Evolutionary conservation across 2,888 invertebrate species (phyloP).

Genomic region (Crepidodera aurea): DNA sequence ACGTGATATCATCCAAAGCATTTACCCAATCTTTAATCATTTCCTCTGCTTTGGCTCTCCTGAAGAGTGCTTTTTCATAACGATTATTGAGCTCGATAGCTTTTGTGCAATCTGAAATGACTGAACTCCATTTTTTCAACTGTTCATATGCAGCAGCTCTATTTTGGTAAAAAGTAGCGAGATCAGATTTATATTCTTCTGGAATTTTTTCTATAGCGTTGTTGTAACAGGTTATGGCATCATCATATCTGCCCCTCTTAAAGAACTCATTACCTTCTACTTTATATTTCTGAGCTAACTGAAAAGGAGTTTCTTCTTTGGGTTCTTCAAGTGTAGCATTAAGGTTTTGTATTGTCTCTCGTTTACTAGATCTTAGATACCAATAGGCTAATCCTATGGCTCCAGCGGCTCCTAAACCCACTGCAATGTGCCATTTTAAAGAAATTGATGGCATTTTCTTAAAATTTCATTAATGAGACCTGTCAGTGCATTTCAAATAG

Average conservation of each 20-base stretch:
- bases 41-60: slow-evolving; percentile 86
- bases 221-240: slow-evolving; percentile 89
- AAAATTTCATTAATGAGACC: slow-evolving; percentile 24
- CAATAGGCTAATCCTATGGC: slow-evolving; percentile 78
- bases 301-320: slow-evolving; percentile 67
- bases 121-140: slow-evolving; percentile 82
- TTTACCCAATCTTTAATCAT: slow-evolving; percentile 79
- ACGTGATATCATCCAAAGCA: slow-evolving; percentile 91
- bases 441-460: slow-evolving; percentile 53
- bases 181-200: slow-evolving; percentile 72
- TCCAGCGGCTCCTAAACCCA: slow-evolving; percentile 83
- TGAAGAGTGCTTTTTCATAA: slow-evolving; percentile 86
- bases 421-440: slow-evolving; percentile 87
- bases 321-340: slow-evolving; percentile 46
- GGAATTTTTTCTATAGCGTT: slow-evolving; percentile 93
- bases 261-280: slow-evolving; percentile 89
- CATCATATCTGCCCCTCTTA: slow-evolving; percentile 85
- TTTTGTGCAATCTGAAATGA: slow-evolving; percentile 85
- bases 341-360: slow-evolving; percentile 45
- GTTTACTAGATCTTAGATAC: slow-evolving; percentile 64
- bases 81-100: slow-evolving; percentile 85
- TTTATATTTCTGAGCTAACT: slow-evolving; percentile 82
- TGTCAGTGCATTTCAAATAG: slow-evolving; percentile 19
- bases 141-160: slow-evolving; percentile 95
- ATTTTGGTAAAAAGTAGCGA: slow-evolving; percentile 95